Conservation (phyloP, 2,888 invertebrate species). For the Dysmachus trigonus region DNA sequence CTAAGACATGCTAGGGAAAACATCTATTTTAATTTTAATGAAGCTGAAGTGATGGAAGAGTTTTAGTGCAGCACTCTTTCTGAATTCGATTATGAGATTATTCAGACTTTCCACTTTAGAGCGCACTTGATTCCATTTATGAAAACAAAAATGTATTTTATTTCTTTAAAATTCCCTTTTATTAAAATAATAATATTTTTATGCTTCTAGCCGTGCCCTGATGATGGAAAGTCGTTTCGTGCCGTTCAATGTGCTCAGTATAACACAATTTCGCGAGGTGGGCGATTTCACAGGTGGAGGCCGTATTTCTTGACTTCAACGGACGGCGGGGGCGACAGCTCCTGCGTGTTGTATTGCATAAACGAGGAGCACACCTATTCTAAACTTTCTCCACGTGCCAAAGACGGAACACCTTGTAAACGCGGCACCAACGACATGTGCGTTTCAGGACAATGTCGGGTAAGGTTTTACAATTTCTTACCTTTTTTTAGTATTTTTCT, state of each 20-base stretch:
- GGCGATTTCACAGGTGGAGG: conserved; percentile 65
- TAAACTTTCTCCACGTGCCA: conserved; percentile 69
- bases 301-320: conserved; percentile 60
- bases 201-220: conserved; percentile 62
- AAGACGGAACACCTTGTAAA: conserved; percentile 73
- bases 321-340: conserved; percentile 60
- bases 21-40: no score
- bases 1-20: no score
- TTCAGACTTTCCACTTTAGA: no score
- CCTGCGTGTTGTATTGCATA: conserved; percentile 72
- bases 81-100: no score
- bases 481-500: neutral
- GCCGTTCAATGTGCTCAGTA: conserved; percentile 66
- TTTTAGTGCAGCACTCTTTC: no score
- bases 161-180: neutral
- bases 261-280: conserved; percentile 65
- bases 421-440: conserved; percentile 72
- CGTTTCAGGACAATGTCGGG: conserved; percentile 71
- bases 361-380: conserved; percentile 69
- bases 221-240: conserved; percentile 62
- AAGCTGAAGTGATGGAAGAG: no score
- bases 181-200: neutral
- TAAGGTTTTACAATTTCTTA: conserved; percentile 58
- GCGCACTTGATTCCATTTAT: neutral
- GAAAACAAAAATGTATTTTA: neutral